These are phyloP conservation scores for Bombus sibiricus DNA, from an alignment of 1,140 invertebrate species.

Conservation along the genomic window DNA sequence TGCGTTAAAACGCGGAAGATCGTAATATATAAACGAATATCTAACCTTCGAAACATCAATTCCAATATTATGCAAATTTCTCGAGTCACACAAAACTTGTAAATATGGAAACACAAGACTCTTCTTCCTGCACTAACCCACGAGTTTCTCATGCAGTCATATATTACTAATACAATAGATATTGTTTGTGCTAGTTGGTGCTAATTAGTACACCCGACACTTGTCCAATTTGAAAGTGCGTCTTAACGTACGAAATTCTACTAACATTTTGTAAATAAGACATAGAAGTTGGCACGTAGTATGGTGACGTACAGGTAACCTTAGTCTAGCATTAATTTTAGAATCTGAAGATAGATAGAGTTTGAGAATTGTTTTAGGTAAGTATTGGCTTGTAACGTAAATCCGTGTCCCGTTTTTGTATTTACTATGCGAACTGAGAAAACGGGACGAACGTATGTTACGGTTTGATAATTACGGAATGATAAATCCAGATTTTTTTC, in stretches of 20 bases:
- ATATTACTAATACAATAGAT: conserved; percentile 15
- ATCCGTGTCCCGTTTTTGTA: not conserved
- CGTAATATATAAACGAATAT: not conserved
- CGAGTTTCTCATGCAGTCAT: not conserved
- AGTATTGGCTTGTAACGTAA: not conserved
- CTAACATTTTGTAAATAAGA: not conserved
- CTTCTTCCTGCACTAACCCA: not conserved
- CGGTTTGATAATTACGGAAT: not conserved
- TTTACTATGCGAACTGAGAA: too few species aligned
- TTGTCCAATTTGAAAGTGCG: not conserved
- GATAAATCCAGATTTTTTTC: too few species aligned
- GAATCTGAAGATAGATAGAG: not conserved
- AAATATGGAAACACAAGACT: not conserved
- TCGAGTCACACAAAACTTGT: not conserved
- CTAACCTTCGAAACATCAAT: not conserved
- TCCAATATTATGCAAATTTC: not conserved
- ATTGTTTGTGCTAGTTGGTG: not conserved
- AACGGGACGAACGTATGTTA: too few species aligned
- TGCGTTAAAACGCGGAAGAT: conserved; percentile 7
- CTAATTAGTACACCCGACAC: not conserved
- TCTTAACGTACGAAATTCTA: not conserved
- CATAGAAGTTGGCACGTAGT: not conserved
- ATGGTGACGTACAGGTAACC: not conserved
- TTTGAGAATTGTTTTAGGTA: not conserved
- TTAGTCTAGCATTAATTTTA: not conserved